Base-by-base conservation (phyloP, 2,888 invertebrate genomes). In the Trissoscelio sp. region DNA sequence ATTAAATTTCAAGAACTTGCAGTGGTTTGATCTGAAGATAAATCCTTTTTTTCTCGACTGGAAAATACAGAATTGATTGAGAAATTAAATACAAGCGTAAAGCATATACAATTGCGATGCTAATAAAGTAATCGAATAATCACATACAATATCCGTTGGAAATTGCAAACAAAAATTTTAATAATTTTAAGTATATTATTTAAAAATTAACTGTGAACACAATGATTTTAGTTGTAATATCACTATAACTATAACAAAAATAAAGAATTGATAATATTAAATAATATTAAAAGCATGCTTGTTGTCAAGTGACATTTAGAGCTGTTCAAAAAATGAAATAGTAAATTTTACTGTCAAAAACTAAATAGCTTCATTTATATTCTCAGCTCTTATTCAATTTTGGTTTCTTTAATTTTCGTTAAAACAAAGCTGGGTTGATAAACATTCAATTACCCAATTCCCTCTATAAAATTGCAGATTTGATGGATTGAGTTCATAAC, bases 281-380 rank as follows among this genome's bases (percentile, higher is more conserved):
- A 4, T 44, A 44, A 28, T 53, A 28, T 14, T 1, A 28, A 6
- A 14, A 53, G 31, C 9, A 9, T 28, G 11, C n/a, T 22, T 12
- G 18, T 18, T 44, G 1, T 12, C 24, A 6, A 53, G 6, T 28
- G 53, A 53, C 31, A 1, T 53, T 6, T 14, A 53, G 24, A 28
- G 9, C 9, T 57, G 39, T 20, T 16, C 20, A 53, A 53, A 31
- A 14, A 53, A 53, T 9, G 14, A 12, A 51, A 51, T 5, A 14
- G 28, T 53, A 5, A 31, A 53, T 53, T 12, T 28, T 28, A 9
- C 53, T 53, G 53, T 28, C 53, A 53, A 53, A 24, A n/a, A 14
- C 2, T 39, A 39, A 58, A 58, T 39, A 58, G 9, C n/a, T n/a
- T n/a, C n/a, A 31, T 53, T 28, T 53, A 28, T 53, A 53, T 28